phyloP scores from a whole-genome alignment of 2,113 vertebrate genomes.

The Motacilla tschutschensis region DNA sequence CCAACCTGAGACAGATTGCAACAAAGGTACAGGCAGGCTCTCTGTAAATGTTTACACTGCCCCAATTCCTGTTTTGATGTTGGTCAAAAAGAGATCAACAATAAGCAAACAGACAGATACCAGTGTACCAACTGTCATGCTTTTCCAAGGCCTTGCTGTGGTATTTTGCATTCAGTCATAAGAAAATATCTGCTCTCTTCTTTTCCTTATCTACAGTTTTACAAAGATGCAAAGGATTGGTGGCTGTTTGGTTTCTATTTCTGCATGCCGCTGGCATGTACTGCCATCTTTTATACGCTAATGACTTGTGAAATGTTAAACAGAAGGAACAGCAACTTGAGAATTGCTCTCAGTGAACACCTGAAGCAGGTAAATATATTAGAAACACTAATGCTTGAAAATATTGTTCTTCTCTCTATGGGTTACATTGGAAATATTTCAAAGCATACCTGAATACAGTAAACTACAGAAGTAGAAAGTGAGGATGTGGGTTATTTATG shows the following conservation, averaged over 20 bases:
- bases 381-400: not conserved
- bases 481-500: not conserved
- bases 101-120: not conserved
- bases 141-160: not conserved
- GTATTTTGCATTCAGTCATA: not conserved
- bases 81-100: not conserved
- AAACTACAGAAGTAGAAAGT: not conserved
- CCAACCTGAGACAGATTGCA: not conserved
- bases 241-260: conserved; percentile 98
- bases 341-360: conserved; percentile 94
- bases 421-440: not conserved
- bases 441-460: not conserved
- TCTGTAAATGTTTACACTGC: not conserved
- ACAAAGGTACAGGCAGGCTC: not conserved
- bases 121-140: not conserved
- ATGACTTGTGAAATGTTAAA: conserved; percentile 97
- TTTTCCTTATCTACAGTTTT: conserved; percentile 74
- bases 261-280: conserved; percentile 89
- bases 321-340: conserved; percentile 90
- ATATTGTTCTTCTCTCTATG: not conserved
- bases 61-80: not conserved
- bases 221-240: conserved; percentile 89
- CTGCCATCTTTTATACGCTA: conserved; percentile 90
- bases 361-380: conserved; percentile 88
- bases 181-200: not conserved